Conservation (phyloP, 2,797 vertebrate genomes). For the Pterois miles region DNA sequence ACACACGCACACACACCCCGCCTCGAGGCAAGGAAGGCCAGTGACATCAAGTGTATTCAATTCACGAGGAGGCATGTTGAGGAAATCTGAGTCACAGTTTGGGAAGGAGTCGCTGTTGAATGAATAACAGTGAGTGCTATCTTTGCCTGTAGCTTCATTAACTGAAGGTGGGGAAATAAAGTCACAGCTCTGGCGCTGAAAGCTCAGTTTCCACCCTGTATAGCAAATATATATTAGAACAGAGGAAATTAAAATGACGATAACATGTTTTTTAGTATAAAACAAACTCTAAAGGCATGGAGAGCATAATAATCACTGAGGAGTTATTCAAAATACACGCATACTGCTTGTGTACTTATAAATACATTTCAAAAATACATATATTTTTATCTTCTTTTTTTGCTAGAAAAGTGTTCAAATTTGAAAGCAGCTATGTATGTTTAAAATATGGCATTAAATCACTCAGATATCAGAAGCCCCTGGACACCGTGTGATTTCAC, state of each 20-base stretch:
- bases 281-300: slow-evolving; percentile 33
- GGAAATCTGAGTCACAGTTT: slow-evolving; percentile 65
- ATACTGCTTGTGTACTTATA: slow-evolving; percentile 71
- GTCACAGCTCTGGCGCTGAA: slow-evolving; percentile 18
- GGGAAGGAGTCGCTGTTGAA: slow-evolving; percentile 42
- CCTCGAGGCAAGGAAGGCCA: slow-evolving; percentile 51
- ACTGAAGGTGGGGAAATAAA: slow-evolving; percentile 52
- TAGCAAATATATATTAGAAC: slow-evolving; percentile 9
- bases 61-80: slow-evolving; percentile 65
- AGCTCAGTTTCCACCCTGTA: slow-evolving; percentile 17
- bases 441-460: slow-evolving; percentile 70
- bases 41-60: slow-evolving; percentile 68
- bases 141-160: slow-evolving; percentile 56
- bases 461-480: slow-evolving; percentile 31
- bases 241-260: slow-evolving; percentile 34
- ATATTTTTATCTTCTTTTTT: slow-evolving; percentile 60
- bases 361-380: slow-evolving; percentile 82
- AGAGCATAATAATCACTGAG: slow-evolving; percentile 9
- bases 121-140: slow-evolving; percentile 49
- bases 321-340: slow-evolving; percentile 51
- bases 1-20: slow-evolving; percentile 3
- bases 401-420: slow-evolving; percentile 61
- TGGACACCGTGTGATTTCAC: slow-evolving; percentile 31
- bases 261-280: slow-evolving; percentile 43
- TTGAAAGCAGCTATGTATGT: slow-evolving; percentile 65